These are phyloP conservation scores for Gasterosteus nipponicus DNA, from an alignment of 2,113 vertebrate species.

Conservation along the genomic window DNA sequence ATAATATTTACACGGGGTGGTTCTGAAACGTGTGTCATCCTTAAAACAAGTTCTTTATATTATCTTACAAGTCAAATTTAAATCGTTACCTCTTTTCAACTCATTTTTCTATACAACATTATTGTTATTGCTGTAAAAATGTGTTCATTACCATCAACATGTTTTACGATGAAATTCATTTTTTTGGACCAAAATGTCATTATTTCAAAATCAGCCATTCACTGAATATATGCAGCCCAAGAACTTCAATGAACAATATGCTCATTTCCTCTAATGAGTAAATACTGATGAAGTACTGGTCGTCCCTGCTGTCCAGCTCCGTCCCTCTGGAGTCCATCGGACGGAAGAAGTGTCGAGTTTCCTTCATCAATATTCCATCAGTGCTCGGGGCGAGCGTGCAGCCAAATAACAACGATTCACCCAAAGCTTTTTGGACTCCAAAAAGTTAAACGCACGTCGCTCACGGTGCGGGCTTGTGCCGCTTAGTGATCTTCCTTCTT, in stretches of 20 bases:
- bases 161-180: not conserved
- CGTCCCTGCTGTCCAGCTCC: slow-evolving; percentile 71
- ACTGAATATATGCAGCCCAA: not conserved
- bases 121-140: not conserved
- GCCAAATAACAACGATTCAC: slow-evolving; percentile 52
- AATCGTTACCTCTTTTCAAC: not conserved
- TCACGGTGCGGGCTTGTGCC: slow-evolving; percentile 7
- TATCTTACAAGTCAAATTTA: not conserved
- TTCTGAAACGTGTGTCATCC: not conserved
- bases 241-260: not conserved
- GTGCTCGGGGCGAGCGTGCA: slow-evolving; percentile 30
- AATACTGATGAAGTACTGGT: slow-evolving; percentile 70
- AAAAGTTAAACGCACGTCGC: slow-evolving; percentile 37
- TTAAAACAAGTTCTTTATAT: not conserved
- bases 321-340: slow-evolving; percentile 68
- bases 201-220: not conserved
- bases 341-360: slow-evolving; percentile 69
- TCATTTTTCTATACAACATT: not conserved
- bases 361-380: slow-evolving; percentile 81
- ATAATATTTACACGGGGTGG: not conserved
- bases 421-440: slow-evolving; percentile 43
- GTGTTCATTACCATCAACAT: not conserved
- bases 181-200: not conserved
- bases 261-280: not conserved
- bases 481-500: slow-evolving; percentile 4